Evolutionary conservation across 1,140 invertebrate genomes (phyloP), one percentile per base, ranked within the genome.

Genomic region (Cardiocondyla obscurior): DNA sequence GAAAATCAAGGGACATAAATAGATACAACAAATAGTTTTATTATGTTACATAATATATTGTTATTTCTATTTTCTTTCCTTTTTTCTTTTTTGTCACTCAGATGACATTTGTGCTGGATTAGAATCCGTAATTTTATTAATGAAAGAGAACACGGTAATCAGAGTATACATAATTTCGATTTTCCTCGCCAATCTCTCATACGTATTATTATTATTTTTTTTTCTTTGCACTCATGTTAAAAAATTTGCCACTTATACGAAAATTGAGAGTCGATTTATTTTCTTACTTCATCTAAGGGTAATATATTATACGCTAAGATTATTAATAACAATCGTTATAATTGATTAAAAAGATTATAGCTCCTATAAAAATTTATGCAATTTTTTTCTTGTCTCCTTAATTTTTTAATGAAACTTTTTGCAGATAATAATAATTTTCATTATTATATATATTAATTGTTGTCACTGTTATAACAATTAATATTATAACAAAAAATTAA

Each of bases 161-260:
- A 72, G 30, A 8, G 8, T 72, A 36, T 22, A 72, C 55, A 19
- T 36, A 42, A 60, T 74, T 60, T 28, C n/a, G 14, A 12, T 44
- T 30, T 60, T 12, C n/a, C 42, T 7, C 16, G 5, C 12, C 70
- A 58, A 73, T 73, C 28, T 73, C 28, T 44, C 33, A 19, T 12
- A 7, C 39, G 10, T 25, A 25, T 39, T 55, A 33, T 30, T n/a
- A n/a, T n/a, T n/a, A n/a, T n/a, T n/a, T n/a, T n/a, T n/a, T 77
- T 77, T 76, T n/a, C 3, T 82, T 62, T 22, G 28, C 30, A 10
- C 14, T 5, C 22, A 28, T 19, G 22, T 86, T 84, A 88, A 57
- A 88, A 89, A 90, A 87, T 83, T 70, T 60, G 39, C 16, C 14
- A 44, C 30, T 6, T 84, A 81, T 83, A 86, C 14, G 83, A 87